Percentiles rank a stretch among this genome's conserved stretches.
phyloP scores from a whole-genome alignment of 2,888 invertebrate genomes.

The Orgyia antiqua region DNA sequence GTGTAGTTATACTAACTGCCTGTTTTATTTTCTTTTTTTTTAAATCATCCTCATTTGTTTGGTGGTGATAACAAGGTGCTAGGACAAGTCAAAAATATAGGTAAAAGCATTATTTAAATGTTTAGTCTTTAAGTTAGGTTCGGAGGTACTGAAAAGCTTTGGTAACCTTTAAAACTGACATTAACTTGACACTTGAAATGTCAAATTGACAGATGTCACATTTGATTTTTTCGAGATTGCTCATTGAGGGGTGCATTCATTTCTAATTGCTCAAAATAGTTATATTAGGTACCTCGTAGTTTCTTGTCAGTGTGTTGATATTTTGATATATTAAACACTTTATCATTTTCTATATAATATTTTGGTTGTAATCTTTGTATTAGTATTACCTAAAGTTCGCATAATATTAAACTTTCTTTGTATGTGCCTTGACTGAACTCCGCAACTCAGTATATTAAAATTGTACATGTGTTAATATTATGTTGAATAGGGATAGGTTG shows the following conservation, averaged over 20 bases:
- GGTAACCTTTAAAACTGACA: slow-evolving; percentile 33
- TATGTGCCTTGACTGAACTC: slow-evolving; percentile 73
- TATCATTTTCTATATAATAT: slow-evolving; percentile 30
- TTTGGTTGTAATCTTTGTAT: slow-evolving; percentile 38
- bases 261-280: slow-evolving; percentile 24
- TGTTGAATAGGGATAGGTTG: slow-evolving; percentile 72
- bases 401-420: slow-evolving; percentile 36
- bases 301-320: too few species aligned
- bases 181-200: slow-evolving; percentile 39
- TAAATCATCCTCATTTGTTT: slow-evolving; percentile 38
- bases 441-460: slow-evolving; percentile 45
- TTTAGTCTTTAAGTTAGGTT: slow-evolving; percentile 37
- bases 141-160: slow-evolving; percentile 50
- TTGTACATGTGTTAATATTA: slow-evolving; percentile 44
- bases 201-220: slow-evolving; percentile 59
- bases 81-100: slow-evolving; percentile 37
- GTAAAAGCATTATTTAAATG: slow-evolving; percentile 18
- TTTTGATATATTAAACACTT: slow-evolving; percentile 35
- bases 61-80: slow-evolving; percentile 67
- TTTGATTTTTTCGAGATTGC: slow-evolving; percentile 49
- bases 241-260: slow-evolving; percentile 31
- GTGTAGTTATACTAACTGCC: slow-evolving; percentile 63
- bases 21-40: slow-evolving; percentile 36
- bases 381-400: slow-evolving; percentile 28
- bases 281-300: slow-evolving; percentile 40